Evolutionary conservation across 2,888 invertebrate species (phyloP), one percentile per base, ranked within the genome.

Genomic region (Scaptomyza flava): DNA sequence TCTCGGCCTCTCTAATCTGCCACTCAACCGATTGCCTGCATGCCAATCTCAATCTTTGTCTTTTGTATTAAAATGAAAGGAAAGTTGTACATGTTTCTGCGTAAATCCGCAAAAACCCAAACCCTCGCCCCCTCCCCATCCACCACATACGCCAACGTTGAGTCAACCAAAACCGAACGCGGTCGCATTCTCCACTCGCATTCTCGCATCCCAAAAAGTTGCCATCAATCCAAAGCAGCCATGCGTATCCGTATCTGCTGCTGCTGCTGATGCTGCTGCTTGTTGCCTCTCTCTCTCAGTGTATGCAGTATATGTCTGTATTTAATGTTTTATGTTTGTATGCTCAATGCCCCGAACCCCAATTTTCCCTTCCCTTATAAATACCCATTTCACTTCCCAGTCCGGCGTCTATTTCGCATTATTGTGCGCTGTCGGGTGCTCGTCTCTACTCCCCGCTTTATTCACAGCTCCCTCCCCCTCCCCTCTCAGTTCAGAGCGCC

Each of bases 321-420:
- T 89, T 85, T 85, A 85, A 85, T 85, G 84, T 85, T 89, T 85
- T 87, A 89, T 84, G 89, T 84, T 84, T 87, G 87, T 84, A 77
- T 81, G 89, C 87, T 79, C 83, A 67, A 17, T 34, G 63, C 81
- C 64, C 59, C 36, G 27, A 36, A 31, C 53, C 33, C 51, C 23
- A 68, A 59, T 34, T 54, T 43, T 54, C 51, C 57, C 41, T 6
- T 38, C 59, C 31, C 36, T 14, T 12, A 36, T 30, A 48, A 47
- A 23, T 11, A 36, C 11, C 63, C 43, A 43, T 62, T 80, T 43
- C 30, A 51, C 23, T 23, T 36, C 51, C 67, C 80, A 68, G 81
- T 69, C 73, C 68, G 72, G 52, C 78, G 82, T 89, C 86, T 89
- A 87, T 89, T 85, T 89, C 89, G 80, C 88, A 89, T 85, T 89